Conservation (phyloP, 2,113 vertebrate species). For the Corythaeola cristata region DNA sequence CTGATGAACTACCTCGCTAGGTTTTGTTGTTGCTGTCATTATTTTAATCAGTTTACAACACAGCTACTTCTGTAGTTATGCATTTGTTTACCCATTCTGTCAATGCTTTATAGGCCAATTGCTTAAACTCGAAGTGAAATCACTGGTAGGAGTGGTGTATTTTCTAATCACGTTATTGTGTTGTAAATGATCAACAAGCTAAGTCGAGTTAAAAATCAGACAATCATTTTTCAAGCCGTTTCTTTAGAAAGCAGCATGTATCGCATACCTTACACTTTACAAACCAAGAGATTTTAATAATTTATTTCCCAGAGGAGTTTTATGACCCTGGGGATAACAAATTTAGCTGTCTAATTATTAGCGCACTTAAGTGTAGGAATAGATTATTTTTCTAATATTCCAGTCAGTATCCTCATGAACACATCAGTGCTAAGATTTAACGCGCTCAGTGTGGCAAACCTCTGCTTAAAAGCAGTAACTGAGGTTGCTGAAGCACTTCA, state of each 20-base stretch:
- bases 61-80: not conserved
- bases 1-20: not conserved
- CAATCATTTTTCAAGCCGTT: not conserved
- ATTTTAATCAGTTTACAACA: not conserved
- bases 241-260: not conserved
- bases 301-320: constrained; percentile 22
- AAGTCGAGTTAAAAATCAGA: not conserved
- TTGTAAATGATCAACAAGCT: not conserved
- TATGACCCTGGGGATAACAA: constrained; percentile 16
- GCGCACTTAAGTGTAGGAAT: not conserved
- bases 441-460: not conserved
- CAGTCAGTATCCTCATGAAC: not conserved
- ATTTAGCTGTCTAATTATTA: constrained; percentile 47
- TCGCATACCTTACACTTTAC: not conserved
- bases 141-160: not conserved
- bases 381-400: constrained; percentile 42
- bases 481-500: constrained; percentile 1
- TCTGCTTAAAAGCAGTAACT: constrained; percentile 1
- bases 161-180: not conserved
- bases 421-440: constrained; percentile 30
- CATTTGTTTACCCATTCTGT: not conserved
- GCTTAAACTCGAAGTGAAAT: not conserved
- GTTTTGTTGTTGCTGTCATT: not conserved
- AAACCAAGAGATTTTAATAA: not conserved
- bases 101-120: not conserved